Evolutionary conservation across 1,140 invertebrate species (phyloP), one percentile per base, ranked within the genome.

Genomic region (Drosophila littoralis): DNA sequence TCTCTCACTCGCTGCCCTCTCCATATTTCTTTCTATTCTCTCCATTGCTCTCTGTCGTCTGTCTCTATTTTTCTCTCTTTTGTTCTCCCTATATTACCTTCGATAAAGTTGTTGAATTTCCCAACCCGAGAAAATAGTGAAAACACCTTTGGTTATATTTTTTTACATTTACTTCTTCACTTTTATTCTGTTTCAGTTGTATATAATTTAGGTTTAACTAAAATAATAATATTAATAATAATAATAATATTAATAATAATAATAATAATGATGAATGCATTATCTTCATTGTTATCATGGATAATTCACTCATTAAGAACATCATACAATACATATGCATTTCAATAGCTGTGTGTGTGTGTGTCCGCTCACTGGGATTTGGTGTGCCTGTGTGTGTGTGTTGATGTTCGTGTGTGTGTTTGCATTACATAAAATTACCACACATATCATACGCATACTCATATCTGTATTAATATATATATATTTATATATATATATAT

Each of bases 171-270:
- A 77, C 51, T 61, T 77, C 63, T 67, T 77, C 69, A 73, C 32
- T 77, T 77, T 77, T 77, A 77, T 77, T 73, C 52, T 54, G 32
- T 65, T 66, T 73, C 15, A 42, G 38, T 74, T 74, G 72, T 75
- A 77, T 81, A 85, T 85, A 86, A 86, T 86, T 86, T 86, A 86
- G 43, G 66, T 76, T 63, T 77, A 77, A 63, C 69, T 77, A 77
- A 76, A 76, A 73, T 77, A 84, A 83, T 81, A 79, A 83, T 79
- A 75, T 58, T 73, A 46, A 63, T 59, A 61, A 72, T 51, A 32
- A 52, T 72, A 36, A 75, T 66, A 58, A 73, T 79, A 58, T 59
- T 67, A 63, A 57, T 64, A 46, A 28, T 28, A 28, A 5, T 28
- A 58, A 22, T 22, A 22, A 22, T 22, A 22, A 22, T 22, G 3